Evolutionary conservation across 2,888 invertebrate species (phyloP).

Genomic region (Brachylomia viminalis): DNA sequence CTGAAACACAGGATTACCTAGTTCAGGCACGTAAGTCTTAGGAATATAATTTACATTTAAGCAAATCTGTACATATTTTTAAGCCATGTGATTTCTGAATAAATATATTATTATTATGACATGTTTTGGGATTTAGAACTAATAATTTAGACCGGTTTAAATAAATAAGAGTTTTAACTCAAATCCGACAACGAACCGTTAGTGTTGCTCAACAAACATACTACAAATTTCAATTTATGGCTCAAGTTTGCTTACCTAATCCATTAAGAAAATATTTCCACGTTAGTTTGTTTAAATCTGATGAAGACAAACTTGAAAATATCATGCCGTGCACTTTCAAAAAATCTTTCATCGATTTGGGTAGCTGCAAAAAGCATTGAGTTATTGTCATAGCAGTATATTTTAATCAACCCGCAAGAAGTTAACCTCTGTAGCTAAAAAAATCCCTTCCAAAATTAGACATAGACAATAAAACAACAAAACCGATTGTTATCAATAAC

Average conservation of each 20-base stretch:
- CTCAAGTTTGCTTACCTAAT: not conserved
- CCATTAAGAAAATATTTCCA: conserved; percentile 23
- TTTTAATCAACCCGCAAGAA: not conserved
- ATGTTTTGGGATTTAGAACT: conserved; percentile 24
- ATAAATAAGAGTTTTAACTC: conserved; percentile 38
- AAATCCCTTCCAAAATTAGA: conserved; percentile 6
- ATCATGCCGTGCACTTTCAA: not conserved
- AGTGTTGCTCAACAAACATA: conserved; percentile 32
- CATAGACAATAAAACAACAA: not conserved
- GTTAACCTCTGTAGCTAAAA: not conserved
- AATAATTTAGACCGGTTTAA: conserved; percentile 26
- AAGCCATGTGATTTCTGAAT: no score
- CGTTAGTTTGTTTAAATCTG: conserved; percentile 5
- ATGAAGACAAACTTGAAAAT: not conserved
- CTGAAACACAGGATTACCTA: no score
- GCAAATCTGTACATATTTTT: no score
- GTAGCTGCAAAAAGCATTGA: not conserved
- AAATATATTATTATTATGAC: no score
- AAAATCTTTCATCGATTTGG: not conserved
- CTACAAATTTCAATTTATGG: conserved; percentile 31
- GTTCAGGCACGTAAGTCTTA: no score
- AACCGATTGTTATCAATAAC: conserved; percentile 56
- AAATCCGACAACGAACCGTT: conserved; percentile 35
- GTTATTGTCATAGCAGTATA: not conserved
- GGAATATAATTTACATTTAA: no score